A percentile compares a stretch with the other conserved stretches of the same genome.
These are phyloP conservation scores for Neoitamus cyanurus DNA, from an alignment of 2,888 invertebrate species.

Conservation along the genomic window DNA sequence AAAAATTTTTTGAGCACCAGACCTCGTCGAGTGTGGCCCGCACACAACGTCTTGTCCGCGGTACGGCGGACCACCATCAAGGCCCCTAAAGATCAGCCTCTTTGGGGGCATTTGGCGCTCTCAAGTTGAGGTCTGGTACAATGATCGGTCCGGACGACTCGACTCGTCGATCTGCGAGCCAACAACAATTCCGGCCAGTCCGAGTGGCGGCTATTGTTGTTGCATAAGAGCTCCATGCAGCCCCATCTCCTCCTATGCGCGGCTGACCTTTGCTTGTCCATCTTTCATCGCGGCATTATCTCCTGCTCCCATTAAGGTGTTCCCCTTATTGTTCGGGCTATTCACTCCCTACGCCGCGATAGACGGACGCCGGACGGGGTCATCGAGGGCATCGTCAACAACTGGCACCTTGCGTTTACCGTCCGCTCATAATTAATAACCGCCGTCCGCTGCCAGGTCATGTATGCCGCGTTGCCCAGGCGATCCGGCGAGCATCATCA, in stretches of 20 bases:
- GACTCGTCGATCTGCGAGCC: neutral
- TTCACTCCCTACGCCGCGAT: neutral
- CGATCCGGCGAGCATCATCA: neutral
- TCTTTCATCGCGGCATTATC: neutral
- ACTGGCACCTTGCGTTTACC: conserved; percentile 21
- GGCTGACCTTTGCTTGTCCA: conserved; percentile 24
- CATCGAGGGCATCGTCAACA: conserved; percentile 24
- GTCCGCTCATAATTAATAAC: conserved; percentile 12
- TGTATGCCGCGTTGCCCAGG: neutral
- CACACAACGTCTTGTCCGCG: neutral
- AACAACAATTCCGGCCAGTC: neutral
- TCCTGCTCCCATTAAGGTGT: conserved; percentile 33
- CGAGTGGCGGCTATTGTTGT: neutral
- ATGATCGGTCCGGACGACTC: neutral
- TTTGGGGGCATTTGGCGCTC: neutral
- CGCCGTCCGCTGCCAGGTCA: neutral
- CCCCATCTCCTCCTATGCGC: neutral
- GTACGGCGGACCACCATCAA: neutral
- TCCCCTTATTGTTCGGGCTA: neutral
- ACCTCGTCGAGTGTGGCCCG: neutral
- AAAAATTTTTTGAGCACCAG: neutral
- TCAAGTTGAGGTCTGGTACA: neutral
- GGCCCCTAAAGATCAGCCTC: neutral
- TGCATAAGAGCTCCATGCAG: neutral
- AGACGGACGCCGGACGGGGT: neutral